Evolutionary conservation across 2,888 invertebrate species (phyloP).

Genomic region (Trichacis sp.): DNA sequence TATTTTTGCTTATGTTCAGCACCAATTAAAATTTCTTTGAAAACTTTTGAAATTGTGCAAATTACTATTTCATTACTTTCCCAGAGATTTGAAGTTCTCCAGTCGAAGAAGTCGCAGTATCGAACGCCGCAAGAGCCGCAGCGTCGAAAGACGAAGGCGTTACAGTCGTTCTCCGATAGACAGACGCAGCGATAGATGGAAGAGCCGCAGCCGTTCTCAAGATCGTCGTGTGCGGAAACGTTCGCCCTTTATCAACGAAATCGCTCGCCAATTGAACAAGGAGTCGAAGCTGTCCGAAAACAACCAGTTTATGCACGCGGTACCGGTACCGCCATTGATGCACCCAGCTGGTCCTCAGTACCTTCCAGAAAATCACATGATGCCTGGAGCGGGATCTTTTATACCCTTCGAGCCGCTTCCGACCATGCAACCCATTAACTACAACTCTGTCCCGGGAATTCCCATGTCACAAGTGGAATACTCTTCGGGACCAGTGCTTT

Average conservation of each 20-base stretch:
- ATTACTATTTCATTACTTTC: too few relatives aligned
- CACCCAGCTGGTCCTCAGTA: constrained; percentile 1
- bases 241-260: constrained; percentile 65
- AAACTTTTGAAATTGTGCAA: too few relatives aligned
- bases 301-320: constrained; percentile 7
- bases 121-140: constrained; percentile 55
- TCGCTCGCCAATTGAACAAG: constrained; percentile 60
- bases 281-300: constrained; percentile 45
- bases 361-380: background rate
- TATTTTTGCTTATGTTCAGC: too few relatives aligned
- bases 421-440: constrained; percentile 50
- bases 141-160: constrained; percentile 53
- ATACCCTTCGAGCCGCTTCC: constrained; percentile 53
- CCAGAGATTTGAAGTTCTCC: constrained; percentile 47
- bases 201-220: constrained; percentile 54
- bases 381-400: constrained; percentile 36
- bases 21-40: too few relatives aligned
- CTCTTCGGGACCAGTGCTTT: constrained; percentile 53
- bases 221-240: constrained; percentile 58
- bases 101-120: constrained; percentile 60
- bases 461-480: constrained; percentile 50
- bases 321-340: constrained; percentile 2
- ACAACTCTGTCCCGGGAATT: constrained; percentile 46
- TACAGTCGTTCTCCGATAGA: constrained; percentile 59
- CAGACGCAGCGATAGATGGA: constrained; percentile 52